These are phyloP conservation scores for Protobothrops mucrosquamatus DNA, from an alignment of 2,113 vertebrate species.

Conservation along the genomic window DNA sequence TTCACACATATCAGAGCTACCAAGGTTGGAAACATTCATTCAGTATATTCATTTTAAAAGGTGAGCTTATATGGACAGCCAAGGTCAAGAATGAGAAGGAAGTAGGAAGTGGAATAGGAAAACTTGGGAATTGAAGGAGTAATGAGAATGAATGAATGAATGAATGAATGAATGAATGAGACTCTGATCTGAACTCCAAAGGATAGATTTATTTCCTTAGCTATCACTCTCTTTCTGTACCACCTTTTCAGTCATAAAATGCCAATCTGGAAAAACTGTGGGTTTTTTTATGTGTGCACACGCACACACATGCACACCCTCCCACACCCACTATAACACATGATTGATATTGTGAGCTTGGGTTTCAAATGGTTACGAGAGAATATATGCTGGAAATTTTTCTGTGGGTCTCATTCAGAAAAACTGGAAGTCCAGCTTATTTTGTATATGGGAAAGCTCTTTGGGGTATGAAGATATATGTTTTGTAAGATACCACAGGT, in stretches of 20 bases:
- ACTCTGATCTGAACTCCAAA: not conserved
- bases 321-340: not conserved
- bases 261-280: not conserved
- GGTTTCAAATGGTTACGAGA: conserved; percentile 22
- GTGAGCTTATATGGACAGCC: not conserved
- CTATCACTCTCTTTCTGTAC: not conserved
- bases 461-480: conserved; percentile 31
- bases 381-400: conserved; percentile 42
- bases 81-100: not conserved
- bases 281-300: not conserved
- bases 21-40: too few relatives aligned
- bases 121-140: not conserved
- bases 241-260: not conserved
- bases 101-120: not conserved
- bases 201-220: not conserved
- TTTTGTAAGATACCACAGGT: conserved; percentile 50
- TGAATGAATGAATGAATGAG: not conserved
- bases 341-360: not conserved
- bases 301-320: not conserved
- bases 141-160: not conserved
- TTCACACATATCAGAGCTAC: too few relatives aligned
- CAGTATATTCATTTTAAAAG: not conserved
- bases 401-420: not conserved
- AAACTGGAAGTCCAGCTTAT: conserved; percentile 27
- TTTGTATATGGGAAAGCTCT: conserved; percentile 26